Percentiles rank a stretch among this genome's conserved stretches.
Conservation (phyloP, 1,140 invertebrate species). For the Scylla paramamosain region DNA sequence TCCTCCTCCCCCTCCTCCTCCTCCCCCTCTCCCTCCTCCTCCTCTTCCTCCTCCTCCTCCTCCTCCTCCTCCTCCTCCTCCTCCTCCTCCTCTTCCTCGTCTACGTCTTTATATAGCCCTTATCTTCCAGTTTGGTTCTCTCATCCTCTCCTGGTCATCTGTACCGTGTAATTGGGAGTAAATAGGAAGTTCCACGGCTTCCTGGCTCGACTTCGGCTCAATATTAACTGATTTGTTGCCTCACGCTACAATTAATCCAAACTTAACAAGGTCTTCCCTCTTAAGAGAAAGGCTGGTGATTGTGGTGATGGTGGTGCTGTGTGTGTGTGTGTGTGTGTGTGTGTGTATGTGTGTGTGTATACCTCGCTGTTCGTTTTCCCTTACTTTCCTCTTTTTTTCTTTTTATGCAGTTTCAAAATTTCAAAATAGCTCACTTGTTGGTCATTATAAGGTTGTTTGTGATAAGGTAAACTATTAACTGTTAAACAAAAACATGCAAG, state of each 20-base stretch:
- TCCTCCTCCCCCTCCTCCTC: not conserved
- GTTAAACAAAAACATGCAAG: no score
- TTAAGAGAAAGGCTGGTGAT: not conserved
- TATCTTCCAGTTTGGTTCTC: not conserved
- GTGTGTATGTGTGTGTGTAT: conserved; percentile 29
- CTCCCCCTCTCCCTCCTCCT: not conserved
- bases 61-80: not conserved
- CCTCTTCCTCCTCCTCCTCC: not conserved
- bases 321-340: conserved; percentile 35
- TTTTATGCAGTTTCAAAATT: not conserved
- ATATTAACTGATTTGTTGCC: not conserved
- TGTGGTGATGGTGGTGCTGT: not conserved
- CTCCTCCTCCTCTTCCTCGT: conserved; percentile 14
- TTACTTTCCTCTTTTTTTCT: not conserved
- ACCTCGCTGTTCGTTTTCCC: conserved; percentile 8
- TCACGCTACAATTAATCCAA: conserved; percentile 4
- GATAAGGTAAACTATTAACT: no score
- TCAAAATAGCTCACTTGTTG: no score
- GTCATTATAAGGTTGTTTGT: no score
- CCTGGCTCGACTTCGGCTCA: not conserved
- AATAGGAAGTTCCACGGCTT: not conserved
- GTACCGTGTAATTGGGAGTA: not conserved
- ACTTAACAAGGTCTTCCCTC: conserved; percentile 9
- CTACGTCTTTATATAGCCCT: conserved; percentile 26
- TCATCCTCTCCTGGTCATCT: not conserved